Percentiles rank a stretch among this genome's conserved stretches.
phyloP scores from a whole-genome alignment of 2,113 vertebrate genomes.

The Neolamprologus tretocephalus region DNA sequence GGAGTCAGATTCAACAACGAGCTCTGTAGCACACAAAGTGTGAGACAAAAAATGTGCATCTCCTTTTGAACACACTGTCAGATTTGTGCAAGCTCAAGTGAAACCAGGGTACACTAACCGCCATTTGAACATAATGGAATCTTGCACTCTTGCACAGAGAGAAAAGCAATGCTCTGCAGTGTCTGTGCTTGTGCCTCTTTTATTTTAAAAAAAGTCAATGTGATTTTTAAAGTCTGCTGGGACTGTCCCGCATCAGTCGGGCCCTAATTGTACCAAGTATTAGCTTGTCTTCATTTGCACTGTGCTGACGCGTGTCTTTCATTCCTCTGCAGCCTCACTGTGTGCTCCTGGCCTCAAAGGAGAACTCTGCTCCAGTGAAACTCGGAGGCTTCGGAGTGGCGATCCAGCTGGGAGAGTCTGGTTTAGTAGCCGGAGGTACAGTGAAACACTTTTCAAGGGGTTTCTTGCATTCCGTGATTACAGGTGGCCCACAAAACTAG shows the following conservation, averaged over 20 bases:
- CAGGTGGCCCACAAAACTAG: accelerated
- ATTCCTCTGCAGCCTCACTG: conserved; percentile 47
- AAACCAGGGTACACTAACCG: neutral
- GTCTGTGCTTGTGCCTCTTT: neutral
- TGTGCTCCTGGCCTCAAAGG: conserved; percentile 87
- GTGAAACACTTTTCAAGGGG: neutral
- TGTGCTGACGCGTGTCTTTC: neutral
- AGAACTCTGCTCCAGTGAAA: conserved; percentile 97
- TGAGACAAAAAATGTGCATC: neutral
- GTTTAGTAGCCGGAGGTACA: conserved; percentile 96
- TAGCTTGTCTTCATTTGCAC: neutral
- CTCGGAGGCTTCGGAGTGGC: conserved; percentile 97
- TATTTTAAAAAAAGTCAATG: neutral
- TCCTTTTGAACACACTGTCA: neutral
- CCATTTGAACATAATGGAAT: neutral
- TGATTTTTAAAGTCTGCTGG: neutral
- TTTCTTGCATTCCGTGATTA: neutral
- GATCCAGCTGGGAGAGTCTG: conserved; percentile 97
- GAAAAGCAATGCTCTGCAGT: neutral
- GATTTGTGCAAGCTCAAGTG: neutral
- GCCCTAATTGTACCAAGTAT: neutral
- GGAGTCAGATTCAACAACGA: neutral
- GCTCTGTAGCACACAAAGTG: neutral
- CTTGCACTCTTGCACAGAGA: conserved; percentile 17
- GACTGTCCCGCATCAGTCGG: neutral